Percentiles rank a stretch among this genome's conserved stretches.
Conservation (phyloP, 2,888 invertebrate species). For the Chrysolina americana region DNA sequence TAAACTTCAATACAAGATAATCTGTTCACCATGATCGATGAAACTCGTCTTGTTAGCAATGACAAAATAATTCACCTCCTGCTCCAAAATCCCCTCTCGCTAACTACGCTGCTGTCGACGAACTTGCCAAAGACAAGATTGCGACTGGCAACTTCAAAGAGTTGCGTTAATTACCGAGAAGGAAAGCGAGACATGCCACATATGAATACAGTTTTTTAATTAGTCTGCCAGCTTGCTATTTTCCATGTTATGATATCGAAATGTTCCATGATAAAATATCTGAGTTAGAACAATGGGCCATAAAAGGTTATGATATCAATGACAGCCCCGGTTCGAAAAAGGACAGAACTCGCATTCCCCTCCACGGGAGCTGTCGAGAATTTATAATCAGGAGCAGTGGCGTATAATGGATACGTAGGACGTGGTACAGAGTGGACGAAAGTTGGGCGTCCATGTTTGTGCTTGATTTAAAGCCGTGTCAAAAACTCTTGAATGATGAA, state of each 20-base stretch:
- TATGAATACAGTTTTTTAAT: constrained; percentile 57
- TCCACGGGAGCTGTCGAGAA: constrained; percentile 62
- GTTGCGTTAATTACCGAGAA: constrained; percentile 52
- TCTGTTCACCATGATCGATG: no score
- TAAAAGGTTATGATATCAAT: constrained; percentile 67
- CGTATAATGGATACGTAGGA: constrained; percentile 14
- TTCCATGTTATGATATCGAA: constrained; percentile 61
- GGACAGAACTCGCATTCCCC: constrained; percentile 61
- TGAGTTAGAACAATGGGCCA: constrained; percentile 64
- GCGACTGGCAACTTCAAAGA: constrained; percentile 50
- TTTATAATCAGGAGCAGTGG: constrained; percentile 60
- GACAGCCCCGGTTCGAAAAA: constrained; percentile 61
- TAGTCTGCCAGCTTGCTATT: constrained; percentile 55
- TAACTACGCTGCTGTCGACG: constrained; percentile 20
- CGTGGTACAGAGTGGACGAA: no score
- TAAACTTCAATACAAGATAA: no score
- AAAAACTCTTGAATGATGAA: no score
- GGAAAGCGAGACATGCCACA: constrained; percentile 47
- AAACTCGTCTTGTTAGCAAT: no score
- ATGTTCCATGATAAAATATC: constrained; percentile 60
- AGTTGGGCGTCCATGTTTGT: no score
- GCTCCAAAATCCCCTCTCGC: neutral
- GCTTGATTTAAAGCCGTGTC: no score
- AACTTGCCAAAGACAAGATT: constrained; percentile 30
- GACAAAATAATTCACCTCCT: neutral